A percentile compares a stretch with the other conserved stretches of the same genome.
These are phyloP conservation scores for Drosophila serrata DNA, from an alignment of 1,140 invertebrate genomes.

Conservation along the genomic window DNA sequence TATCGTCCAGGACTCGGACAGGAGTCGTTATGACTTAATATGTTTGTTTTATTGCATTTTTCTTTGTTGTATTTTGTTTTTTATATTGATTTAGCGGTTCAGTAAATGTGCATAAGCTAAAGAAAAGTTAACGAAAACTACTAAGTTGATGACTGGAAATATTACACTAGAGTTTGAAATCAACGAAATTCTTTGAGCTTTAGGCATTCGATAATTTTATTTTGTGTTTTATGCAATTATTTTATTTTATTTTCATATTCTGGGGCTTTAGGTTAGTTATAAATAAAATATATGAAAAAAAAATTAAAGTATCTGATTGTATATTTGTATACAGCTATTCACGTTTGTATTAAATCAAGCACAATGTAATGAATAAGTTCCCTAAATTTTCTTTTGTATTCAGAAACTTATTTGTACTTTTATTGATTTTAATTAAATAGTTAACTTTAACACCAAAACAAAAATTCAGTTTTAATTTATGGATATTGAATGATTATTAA, in stretches of 20 bases:
- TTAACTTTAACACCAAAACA: too few relatives aligned
- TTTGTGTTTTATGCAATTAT: too few relatives aligned
- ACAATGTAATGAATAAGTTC: neutral
- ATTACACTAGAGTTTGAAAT: neutral
- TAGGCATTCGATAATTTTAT: neutral
- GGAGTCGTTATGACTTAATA: constrained; percentile 20
- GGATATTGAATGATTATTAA: too few relatives aligned
- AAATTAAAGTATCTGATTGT: neutral
- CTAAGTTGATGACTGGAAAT: constrained; percentile 15
- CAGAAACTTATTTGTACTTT: neutral
- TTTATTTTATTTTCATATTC: neutral
- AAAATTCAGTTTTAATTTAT: neutral
- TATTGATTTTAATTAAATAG: neutral
- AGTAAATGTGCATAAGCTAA: constrained; percentile 50
- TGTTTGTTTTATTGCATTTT: constrained; percentile 9
- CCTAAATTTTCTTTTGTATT: neutral
- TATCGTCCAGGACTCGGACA: constrained; percentile 19
- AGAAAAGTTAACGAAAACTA: constrained; percentile 45
- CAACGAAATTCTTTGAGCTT: neutral
- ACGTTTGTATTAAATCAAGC: too few relatives aligned
- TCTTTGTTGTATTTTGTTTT: neutral
- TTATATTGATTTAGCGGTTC: constrained; percentile 11
- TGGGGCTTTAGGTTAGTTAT: neutral
- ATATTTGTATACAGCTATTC: neutral
- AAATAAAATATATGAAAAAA: too few relatives aligned